Percentiles rank a stretch among this genome's conserved stretches.
These are phyloP conservation scores for Papilio glaucus DNA, from an alignment of 1,140 invertebrate species.

Conservation along the genomic window DNA sequence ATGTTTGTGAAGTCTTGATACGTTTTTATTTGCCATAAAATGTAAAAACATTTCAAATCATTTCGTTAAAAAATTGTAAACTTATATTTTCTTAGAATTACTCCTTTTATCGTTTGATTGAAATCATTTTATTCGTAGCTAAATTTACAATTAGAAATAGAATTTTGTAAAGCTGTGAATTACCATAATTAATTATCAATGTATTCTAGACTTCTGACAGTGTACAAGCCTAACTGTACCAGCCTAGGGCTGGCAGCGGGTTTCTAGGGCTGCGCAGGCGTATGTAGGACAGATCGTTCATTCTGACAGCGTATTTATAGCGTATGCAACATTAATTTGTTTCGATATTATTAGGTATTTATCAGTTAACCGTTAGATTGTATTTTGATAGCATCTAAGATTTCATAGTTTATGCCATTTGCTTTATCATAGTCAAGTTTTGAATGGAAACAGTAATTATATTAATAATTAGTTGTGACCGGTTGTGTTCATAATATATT, in stretches of 20 bases:
- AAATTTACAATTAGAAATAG: not conserved
- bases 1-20: too few species aligned
- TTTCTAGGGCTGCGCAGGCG: conserved; percentile 30
- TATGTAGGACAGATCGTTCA: conserved; percentile 38
- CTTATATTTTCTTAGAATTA: too few species aligned
- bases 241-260: not conserved
- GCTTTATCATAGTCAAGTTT: conserved; percentile 9
- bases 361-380: conserved; percentile 25
- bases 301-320: conserved; percentile 33
- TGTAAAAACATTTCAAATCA: too few species aligned
- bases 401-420: conserved; percentile 16
- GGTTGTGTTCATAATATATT: not conserved
- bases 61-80: too few species aligned
- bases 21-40: too few species aligned
- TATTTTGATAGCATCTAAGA: conserved; percentile 19
- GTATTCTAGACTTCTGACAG: conserved; percentile 34
- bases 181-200: conserved; percentile 28
- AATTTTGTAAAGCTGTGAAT: conserved; percentile 3
- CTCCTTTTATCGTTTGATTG: too few species aligned
- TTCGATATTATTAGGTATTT: conserved; percentile 34
- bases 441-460: not conserved
- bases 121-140: too few species aligned
- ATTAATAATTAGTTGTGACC: not conserved
- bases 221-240: conserved; percentile 24
- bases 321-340: conserved; percentile 36